A percentile compares a stretch with the other conserved stretches of the same genome.
Conservation (phyloP, 2,888 invertebrate genomes). For the Altica lythri region DNA sequence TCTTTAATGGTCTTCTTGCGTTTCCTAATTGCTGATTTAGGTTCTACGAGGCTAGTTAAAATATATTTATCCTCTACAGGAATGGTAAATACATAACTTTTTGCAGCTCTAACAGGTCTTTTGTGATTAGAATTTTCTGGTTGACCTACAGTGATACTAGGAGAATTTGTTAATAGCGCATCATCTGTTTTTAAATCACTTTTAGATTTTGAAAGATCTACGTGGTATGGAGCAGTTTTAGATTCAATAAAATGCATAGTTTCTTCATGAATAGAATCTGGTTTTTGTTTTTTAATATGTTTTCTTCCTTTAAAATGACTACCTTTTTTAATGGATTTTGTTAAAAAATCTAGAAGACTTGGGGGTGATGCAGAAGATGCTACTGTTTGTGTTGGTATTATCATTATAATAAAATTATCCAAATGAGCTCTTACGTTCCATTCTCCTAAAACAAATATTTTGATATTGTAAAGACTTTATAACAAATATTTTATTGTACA, state of each 20-base stretch:
- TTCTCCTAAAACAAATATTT: slow-evolving; percentile 51
- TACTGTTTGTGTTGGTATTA: slow-evolving; percentile 51
- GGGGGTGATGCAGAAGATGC: slow-evolving; percentile 27
- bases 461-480: no score
- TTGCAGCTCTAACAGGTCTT: slow-evolving; percentile 13
- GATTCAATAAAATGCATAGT: slow-evolving; percentile 69
- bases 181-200: slow-evolving; percentile 43
- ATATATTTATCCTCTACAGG: slow-evolving; percentile 44
- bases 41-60: slow-evolving; percentile 36
- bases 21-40: slow-evolving; percentile 43
- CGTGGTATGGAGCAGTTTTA: slow-evolving; percentile 68
- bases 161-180: slow-evolving; percentile 47
- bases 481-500: no score
- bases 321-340: slow-evolving; percentile 45
- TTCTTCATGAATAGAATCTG: slow-evolving; percentile 39
- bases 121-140: not conserved
- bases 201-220: slow-evolving; percentile 62
- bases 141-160: slow-evolving; percentile 44
- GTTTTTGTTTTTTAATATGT: slow-evolving; percentile 34
- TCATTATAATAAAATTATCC: slow-evolving; percentile 72
- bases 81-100: slow-evolving; percentile 47
- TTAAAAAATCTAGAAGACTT: slow-evolving; percentile 48
- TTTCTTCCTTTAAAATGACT: slow-evolving; percentile 31
- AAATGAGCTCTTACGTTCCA: slow-evolving; percentile 71
- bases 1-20: slow-evolving; percentile 40